Evolutionary conservation across 2,113 vertebrate species (phyloP), one percentile per base, ranked within the genome.

Genomic region (Phalacrocorax pelagicus): DNA sequence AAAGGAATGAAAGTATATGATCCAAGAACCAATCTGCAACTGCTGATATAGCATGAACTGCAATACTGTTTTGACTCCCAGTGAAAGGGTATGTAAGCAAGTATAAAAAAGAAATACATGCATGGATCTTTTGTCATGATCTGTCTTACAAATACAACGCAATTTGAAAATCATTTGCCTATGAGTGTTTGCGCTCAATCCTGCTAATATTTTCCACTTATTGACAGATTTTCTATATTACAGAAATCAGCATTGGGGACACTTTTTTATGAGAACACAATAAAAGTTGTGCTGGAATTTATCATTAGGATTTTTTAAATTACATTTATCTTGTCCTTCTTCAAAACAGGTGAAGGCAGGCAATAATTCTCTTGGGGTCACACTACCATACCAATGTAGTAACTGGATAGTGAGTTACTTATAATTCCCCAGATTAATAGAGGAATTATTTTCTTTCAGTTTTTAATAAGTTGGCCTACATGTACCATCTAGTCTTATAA

Each of bases 351-450:
- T 49, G 51, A 58, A 86, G 26, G 46, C 16, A 78, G 22, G 19
- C 15, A 59, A 63, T 26, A 57, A 27, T 38, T 66, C 27, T 55
- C 30, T 32, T 66, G 59, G 24, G 19, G n/a, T 44, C 34, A 65
- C 17, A 30, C 5, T 47, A 16, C 57, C 22, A 29, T 14, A 72
- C 10, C 38, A 42, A 15, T 11, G 42, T 12, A 40, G 27, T 20
- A 62, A 62, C 6, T 73, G 42, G 19, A 49, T 1, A 49, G 19
- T 0, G 3, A 19, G 27, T 46, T 57, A 34, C 23, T 7, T 44
- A 36, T 36, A 0, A 1, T 9, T 67, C 30, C 34, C 34, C 8
- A 66, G 51, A 42, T 24, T 29, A 40, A 74, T 0, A 51, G 9
- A 66, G 34, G 1, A 71, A 10, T 23, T 23, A 23, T 80, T 86